A percentile compares a stretch with the other conserved stretches of the same genome.
Evolutionary conservation across 2,888 invertebrate species (phyloP).

Genomic region (Callyntrura sp.): DNA sequence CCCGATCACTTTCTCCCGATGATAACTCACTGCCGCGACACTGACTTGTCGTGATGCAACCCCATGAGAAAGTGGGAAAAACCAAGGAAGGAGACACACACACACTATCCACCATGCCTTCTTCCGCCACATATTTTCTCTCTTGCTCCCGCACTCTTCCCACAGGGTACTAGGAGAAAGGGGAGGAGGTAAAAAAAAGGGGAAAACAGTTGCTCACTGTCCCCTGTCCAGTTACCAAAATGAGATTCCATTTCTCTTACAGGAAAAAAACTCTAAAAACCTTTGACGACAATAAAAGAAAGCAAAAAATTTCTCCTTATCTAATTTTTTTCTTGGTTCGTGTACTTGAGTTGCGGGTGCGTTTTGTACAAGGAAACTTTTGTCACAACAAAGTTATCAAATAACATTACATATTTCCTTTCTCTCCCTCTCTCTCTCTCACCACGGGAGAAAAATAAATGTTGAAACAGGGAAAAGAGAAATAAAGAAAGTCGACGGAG

Average conservation of each 20-base stretch:
- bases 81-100: not conserved
- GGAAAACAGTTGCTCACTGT: slow-evolving; percentile 5
- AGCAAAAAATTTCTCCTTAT: slow-evolving; percentile 5
- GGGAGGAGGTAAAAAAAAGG: not conserved
- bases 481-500: not conserved
- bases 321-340: slow-evolving; percentile 6
- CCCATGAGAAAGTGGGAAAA: no score
- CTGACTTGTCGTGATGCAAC: not conserved
- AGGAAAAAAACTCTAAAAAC: not conserved
- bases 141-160: not conserved
- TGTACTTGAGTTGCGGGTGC: no score
- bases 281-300: not conserved
- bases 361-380: slow-evolving; percentile 1
- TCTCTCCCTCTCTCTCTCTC: not conserved
- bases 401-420: slow-evolving; percentile 37
- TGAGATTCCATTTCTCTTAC: not conserved
- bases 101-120: slow-evolving; percentile 8
- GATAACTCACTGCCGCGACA: slow-evolving; percentile 3
- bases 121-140: not conserved
- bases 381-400: slow-evolving; percentile 52
- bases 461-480: not conserved
- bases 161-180: not conserved
- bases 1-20: slow-evolving; percentile 7
- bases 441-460: not conserved
- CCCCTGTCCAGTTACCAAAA: slow-evolving; percentile 26